Percentiles rank a stretch among this genome's conserved stretches.
phyloP scores from a whole-genome alignment of 2,888 invertebrate species.

The Petrolisthes manimaculis region DNA sequence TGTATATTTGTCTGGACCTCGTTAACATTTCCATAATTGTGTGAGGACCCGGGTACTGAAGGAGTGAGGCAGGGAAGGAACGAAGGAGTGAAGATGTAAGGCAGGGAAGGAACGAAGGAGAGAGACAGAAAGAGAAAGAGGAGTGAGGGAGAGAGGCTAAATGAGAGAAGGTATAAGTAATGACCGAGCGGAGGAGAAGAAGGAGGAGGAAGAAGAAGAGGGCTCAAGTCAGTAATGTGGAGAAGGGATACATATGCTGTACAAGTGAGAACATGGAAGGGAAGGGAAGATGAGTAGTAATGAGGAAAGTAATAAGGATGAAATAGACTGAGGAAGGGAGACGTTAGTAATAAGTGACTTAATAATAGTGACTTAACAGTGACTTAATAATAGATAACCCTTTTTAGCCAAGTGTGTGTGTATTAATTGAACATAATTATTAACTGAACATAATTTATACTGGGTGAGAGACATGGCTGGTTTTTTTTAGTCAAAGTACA shows the following conservation, averaged over 20 bases:
- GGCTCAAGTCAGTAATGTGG: background rate
- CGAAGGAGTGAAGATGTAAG: background rate
- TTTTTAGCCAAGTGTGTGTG: no score
- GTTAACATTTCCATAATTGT: constrained; percentile 52
- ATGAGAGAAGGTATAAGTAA: background rate
- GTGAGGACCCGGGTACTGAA: background rate
- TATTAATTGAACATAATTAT: no score
- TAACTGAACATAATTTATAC: no score
- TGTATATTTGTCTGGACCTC: constrained; percentile 25
- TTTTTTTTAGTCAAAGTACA: no score
- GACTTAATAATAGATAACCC: no score
- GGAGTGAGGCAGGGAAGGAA: background rate
- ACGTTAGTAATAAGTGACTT: background rate
- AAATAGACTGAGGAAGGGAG: constrained; percentile 3
- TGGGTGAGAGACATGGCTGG: no score
- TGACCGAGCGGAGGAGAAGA: background rate
- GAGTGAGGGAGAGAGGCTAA: background rate
- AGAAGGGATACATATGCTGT: background rate
- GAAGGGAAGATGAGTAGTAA: background rate
- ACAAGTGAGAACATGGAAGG: background rate
- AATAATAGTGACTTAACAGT: no score
- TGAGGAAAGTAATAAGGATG: constrained; percentile 6
- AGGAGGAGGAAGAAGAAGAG: background rate
- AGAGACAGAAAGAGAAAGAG: background rate
- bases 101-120: background rate